These are phyloP conservation scores for Aplodontia rufa DNA, from an alignment of 2,113 vertebrate species.

Conservation along the genomic window DNA sequence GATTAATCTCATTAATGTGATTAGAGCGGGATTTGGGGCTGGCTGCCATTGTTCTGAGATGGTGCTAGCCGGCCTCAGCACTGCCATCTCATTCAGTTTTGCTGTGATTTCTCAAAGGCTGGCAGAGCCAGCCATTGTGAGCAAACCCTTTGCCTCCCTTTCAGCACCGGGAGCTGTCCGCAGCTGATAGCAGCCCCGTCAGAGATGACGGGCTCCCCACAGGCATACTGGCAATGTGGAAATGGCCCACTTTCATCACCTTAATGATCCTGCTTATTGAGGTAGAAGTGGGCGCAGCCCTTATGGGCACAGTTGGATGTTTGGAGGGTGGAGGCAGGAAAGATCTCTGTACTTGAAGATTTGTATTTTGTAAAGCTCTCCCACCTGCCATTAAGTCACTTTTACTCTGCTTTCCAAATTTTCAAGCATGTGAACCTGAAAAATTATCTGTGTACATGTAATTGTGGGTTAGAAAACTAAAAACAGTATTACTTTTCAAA, in stretches of 20 bases:
- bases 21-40: conserved; percentile 89
- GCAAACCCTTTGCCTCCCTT: conserved; percentile 63
- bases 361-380: neutral
- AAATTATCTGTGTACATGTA: neutral
- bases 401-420: conserved; percentile 27
- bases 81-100: conserved; percentile 75
- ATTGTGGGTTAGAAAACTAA: neutral
- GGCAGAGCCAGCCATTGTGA: conserved; percentile 75
- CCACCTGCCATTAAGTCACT: neutral
- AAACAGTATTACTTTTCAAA: neutral
- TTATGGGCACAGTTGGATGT: conserved; percentile 34
- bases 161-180: conserved; percentile 93
- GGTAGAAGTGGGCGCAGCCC: conserved; percentile 51
- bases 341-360: neutral
- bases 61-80: conserved; percentile 80
- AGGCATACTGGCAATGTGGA: conserved; percentile 68
- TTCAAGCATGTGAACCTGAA: neutral
- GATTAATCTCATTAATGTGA: conserved; percentile 95
- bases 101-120: conserved; percentile 75
- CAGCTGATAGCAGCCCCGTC: conserved; percentile 69
- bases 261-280: conserved; percentile 54
- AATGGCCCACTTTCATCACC: conserved; percentile 70
- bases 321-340: conserved; percentile 59
- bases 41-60: conserved; percentile 89
- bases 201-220: conserved; percentile 66